These are phyloP conservation scores for Pterocles gutturalis DNA, from an alignment of 2,113 vertebrate genomes.

Conservation along the genomic window DNA sequence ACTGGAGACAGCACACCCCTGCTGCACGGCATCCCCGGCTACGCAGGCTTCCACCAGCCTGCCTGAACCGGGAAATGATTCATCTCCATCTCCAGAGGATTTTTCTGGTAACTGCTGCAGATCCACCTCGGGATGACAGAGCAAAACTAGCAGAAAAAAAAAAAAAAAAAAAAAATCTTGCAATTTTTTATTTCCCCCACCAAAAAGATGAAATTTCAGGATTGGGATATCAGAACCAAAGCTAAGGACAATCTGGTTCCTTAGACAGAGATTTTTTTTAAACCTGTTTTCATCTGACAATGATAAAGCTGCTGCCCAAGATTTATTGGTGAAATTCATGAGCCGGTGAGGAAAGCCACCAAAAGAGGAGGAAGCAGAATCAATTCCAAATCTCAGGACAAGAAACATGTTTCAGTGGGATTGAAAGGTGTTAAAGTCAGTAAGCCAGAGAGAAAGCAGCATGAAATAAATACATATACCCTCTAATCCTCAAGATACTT, in stretches of 20 bases:
- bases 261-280: not conserved
- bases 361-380: conserved; percentile 7
- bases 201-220: not conserved
- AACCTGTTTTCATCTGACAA: not conserved
- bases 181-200: not conserved
- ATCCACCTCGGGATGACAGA: conserved; percentile 53
- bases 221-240: not conserved
- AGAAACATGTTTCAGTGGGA: not conserved
- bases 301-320: not conserved
- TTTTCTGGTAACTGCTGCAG: conserved; percentile 44
- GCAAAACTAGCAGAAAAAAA: conserved; percentile 24
- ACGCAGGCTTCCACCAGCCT: not conserved
- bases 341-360: not conserved
- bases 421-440: conserved; percentile 25
- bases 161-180: no score
- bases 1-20: not conserved
- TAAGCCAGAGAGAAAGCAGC: conserved; percentile 7
- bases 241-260: not conserved
- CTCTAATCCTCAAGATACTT: conserved; percentile 1
- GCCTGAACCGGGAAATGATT: conserved; percentile 24
- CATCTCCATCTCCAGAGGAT: conserved; percentile 11
- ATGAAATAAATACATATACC: not conserved
- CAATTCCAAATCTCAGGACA: not conserved
- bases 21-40: not conserved
- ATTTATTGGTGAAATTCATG: conserved; percentile 23